Base-by-base conservation (phyloP, 1,140 invertebrate species). In the Platyscapa corneri region DNA sequence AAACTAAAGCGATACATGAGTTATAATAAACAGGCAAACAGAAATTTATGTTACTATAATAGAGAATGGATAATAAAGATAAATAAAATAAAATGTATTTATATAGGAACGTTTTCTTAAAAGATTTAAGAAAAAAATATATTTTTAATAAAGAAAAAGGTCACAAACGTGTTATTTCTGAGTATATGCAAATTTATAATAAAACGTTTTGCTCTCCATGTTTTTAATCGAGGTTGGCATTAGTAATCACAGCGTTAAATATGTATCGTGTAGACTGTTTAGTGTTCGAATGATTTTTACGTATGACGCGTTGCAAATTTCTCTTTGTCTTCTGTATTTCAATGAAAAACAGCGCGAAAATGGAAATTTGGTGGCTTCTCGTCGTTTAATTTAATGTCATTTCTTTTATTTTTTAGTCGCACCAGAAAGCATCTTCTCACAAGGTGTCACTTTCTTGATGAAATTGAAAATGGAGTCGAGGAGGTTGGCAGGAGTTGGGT, bases 401-500 rank as follows among this genome's bases (percentile, higher is more conserved):
- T 23, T 37, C 1, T 42, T 23, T 0, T 74, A 8, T 87, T 0
- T 46, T 46, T 5, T 7, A 80, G 82, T 72, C 60, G 34, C 6
- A 85, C 91, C 27, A 90, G 72, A 70, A 91, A 92, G 77, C 77
- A 93, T 64, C 37, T 89, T 89, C 82, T 93, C 89, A 90, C 97
- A 97, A 0, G 96, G 96, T 20, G 96, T 96, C 20, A 95, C 94
- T 89, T 95, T 95, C 70, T 94, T 94, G 0, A 97, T 93, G 84
- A 95, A 97, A 72, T 95, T 96, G 88, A 97, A 96, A 56, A 97
- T 93, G 3, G 96, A 95, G 78, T 97, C 96, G 0, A 96, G 94
- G 37, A 97, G 95, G 88, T 97, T 97, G 37, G 96, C 96, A 0
- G 97, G 96, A 0, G 96, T 97, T 6, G 96, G 96, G 86, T 97